phyloP scores from a whole-genome alignment of 2,888 invertebrate species.

The Dryomyza anilis region DNA sequence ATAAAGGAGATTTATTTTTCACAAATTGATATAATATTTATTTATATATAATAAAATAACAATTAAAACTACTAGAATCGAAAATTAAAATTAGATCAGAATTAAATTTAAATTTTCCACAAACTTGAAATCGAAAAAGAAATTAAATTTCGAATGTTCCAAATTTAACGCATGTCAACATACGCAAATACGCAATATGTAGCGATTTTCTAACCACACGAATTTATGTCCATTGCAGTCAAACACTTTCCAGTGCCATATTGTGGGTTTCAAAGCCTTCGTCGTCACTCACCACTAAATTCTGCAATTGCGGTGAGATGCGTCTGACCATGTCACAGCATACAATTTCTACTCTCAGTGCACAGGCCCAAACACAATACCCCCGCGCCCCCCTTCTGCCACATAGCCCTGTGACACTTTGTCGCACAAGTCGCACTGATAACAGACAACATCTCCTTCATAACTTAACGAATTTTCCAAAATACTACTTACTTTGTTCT shows the following conservation, averaged over 20 bases:
- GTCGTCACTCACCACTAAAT: slow-evolving; percentile 32
- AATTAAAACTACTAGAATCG: no score
- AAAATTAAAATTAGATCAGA: no score
- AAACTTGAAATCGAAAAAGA: no score
- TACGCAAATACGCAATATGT: no score
- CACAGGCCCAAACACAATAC: neutral
- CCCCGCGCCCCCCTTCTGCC: no score
- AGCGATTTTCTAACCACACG: no score
- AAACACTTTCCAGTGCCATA: neutral
- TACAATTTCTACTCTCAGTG: slow-evolving; percentile 6
- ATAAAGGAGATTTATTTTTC: no score
- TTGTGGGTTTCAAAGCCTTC: slow-evolving; percentile 20
- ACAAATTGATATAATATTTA: neutral
- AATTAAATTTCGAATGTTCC: no score
- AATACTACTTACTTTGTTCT: slow-evolving; percentile 28
- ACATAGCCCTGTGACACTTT: no score
- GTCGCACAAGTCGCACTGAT: no score
- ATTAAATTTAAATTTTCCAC: no score
- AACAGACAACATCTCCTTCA: slow-evolving; percentile 15
- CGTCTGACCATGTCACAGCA: slow-evolving; percentile 24
- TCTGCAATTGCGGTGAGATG: slow-evolving; percentile 31
- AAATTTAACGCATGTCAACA: neutral
- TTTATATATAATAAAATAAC: neutral
- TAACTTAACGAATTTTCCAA: slow-evolving; percentile 34
- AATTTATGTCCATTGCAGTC: slow-evolving; percentile 22